Evolutionary conservation across 2,888 invertebrate species (phyloP), one percentile per base, ranked within the genome.

Genomic region (Microctonus hyperodae): DNA sequence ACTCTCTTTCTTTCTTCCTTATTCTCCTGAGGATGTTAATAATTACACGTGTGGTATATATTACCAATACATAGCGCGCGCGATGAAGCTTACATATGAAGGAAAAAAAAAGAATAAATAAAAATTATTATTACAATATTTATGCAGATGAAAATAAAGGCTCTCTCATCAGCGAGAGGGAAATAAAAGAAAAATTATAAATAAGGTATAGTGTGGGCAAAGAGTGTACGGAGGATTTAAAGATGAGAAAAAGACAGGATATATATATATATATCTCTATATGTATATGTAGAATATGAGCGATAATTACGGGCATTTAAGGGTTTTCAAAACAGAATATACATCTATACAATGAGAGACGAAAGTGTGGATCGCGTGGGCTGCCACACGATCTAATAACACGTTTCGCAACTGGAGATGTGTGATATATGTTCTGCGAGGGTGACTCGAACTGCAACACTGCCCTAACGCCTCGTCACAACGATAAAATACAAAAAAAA

Each of bases 221-320:
- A 61, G 56, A 56, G 48, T 44, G n/a, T n/a, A n/a, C n/a, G 2
- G 22, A 10, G 4, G 55, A n/a, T 1, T 6, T 23, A 13, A 23
- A 62, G 5, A 5, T 61, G 66, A 59, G 74, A 28, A 7, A 7
- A 28, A 7, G 28, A 28, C 7, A 7, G 28, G 28, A 7, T 3
- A n/a, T n/a, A n/a, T n/a, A n/a, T n/a, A n/a, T n/a, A n/a, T n/a
- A n/a, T n/a, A n/a, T n/a, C n/a, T n/a, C n/a, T n/a, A n/a, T n/a
- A 7, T 28, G 7, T 7, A 28, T 28, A 28, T 67, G 70, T 73
- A 76, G n/a, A n/a, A n/a, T 77, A 78, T 73, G 73, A 73, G 72
- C 72, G 76, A 76, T 78, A 79, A 80, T 80, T 80, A 79, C 74
- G 78, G 78, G 71, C 77, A 76, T 78, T 80, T 79, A 79, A 79